These are phyloP conservation scores for Mastomys coucha DNA, from an alignment of 2,113 vertebrate species.

Conservation along the genomic window DNA sequence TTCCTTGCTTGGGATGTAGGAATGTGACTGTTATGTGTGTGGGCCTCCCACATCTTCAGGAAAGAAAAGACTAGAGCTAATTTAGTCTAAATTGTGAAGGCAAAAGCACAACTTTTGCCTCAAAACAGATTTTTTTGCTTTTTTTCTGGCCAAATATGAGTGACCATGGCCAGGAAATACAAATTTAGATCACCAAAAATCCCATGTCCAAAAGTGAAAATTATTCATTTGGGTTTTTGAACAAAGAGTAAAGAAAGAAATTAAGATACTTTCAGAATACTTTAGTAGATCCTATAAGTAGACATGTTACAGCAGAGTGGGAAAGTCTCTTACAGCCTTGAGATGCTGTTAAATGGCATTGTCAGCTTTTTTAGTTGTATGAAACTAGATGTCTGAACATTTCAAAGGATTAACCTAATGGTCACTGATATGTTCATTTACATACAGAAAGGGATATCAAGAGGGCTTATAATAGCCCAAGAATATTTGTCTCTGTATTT, in stretches of 20 bases:
- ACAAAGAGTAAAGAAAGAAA: neutral
- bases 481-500: neutral
- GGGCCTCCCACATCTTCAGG: rapidly evolving
- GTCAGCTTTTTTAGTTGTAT: neutral
- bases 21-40: neutral
- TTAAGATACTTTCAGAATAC: neutral
- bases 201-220: neutral
- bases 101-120: neutral
- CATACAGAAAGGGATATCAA: neutral
- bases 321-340: neutral
- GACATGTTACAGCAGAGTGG: neutral
- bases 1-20: neutral
- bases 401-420: too few species aligned
- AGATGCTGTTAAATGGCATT: neutral
- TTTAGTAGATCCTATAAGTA: neutral
- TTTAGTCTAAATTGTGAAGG: neutral
- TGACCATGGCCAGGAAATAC: neutral
- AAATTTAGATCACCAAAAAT: neutral
- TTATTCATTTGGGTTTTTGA: neutral
- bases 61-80: neutral
- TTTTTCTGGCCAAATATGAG: neutral
- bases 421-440: neutral
- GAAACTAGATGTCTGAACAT: neutral
- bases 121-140: neutral
- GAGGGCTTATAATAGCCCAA: neutral